phyloP scores from a whole-genome alignment of 2,888 invertebrate genomes.

The Nemotelus nigrinus region DNA sequence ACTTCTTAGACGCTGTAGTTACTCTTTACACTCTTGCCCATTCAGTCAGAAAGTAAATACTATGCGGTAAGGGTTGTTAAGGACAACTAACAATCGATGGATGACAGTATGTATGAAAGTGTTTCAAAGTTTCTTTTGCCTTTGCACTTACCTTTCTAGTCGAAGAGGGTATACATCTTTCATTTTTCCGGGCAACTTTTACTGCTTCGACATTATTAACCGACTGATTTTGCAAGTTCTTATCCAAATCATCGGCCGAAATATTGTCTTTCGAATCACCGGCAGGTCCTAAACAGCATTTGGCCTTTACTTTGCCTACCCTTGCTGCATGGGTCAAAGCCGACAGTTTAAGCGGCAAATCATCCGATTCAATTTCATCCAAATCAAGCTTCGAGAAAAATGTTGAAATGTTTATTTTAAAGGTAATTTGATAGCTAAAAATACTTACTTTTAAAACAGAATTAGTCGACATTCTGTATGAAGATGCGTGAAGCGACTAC shows the following conservation, averaged over 20 bases:
- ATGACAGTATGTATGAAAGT: too few relatives aligned
- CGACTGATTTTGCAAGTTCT: not conserved
- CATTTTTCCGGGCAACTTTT: too few relatives aligned
- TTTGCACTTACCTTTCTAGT: too few relatives aligned
- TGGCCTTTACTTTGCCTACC: not conserved
- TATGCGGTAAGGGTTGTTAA: too few relatives aligned
- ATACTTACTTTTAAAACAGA: constrained; percentile 16
- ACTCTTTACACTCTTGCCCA: too few relatives aligned
- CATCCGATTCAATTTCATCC: constrained; percentile 37
- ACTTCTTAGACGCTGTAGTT: too few relatives aligned
- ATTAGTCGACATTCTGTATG: constrained; percentile 2
- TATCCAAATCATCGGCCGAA: not conserved
- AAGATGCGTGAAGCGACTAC: too few relatives aligned
- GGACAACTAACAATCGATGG: too few relatives aligned
- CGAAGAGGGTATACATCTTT: too few relatives aligned
- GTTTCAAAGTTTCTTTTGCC: too few relatives aligned
- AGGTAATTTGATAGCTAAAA: not conserved
- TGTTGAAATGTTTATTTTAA: not conserved
- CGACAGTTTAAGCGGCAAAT: constrained; percentile 29
- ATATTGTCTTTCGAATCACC: not conserved
- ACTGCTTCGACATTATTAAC: not conserved
- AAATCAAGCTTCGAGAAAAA: constrained; percentile 10
- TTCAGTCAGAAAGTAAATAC: too few relatives aligned
- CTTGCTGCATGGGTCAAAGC: constrained; percentile 40
- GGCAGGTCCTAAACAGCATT: constrained; percentile 12